Evolutionary conservation across 2,113 vertebrate species (phyloP).

Genomic region (Falcunculus frontatus): DNA sequence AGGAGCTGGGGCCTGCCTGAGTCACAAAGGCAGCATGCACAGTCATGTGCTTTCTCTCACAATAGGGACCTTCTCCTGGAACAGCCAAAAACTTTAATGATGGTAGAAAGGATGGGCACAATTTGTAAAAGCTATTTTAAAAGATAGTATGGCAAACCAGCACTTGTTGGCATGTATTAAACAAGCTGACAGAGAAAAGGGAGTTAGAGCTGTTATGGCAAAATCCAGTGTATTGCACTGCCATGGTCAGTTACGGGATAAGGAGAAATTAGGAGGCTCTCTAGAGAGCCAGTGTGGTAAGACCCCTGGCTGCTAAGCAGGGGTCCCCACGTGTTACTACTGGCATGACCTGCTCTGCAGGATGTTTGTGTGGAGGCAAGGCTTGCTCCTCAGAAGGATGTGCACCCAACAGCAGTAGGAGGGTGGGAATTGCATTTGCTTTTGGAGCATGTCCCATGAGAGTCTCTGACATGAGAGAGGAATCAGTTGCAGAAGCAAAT

Average conservation of each 20-base stretch:
- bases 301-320: too few relatives aligned
- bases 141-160: neutral
- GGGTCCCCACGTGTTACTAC: neutral
- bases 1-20: neutral
- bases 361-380: neutral
- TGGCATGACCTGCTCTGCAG: neutral
- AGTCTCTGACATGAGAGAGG: neutral
- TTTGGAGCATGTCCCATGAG: neutral
- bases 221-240: neutral
- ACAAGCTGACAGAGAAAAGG: neutral
- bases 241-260: neutral
- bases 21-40: fast-evolving
- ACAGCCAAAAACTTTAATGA: neutral
- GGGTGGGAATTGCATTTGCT: neutral
- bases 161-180: neutral
- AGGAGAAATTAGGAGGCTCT: neutral
- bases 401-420: fast-evolving
- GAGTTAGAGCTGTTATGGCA: neutral
- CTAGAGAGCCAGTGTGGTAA: neutral
- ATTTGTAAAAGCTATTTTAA: neutral
- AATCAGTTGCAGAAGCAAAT: neutral
- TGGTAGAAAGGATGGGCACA: neutral
- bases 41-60: neutral
- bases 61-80: neutral
- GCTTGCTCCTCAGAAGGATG: neutral